Conservation (phyloP, 2,113 vertebrate species). For the Bolborhynchus lineola region DNA sequence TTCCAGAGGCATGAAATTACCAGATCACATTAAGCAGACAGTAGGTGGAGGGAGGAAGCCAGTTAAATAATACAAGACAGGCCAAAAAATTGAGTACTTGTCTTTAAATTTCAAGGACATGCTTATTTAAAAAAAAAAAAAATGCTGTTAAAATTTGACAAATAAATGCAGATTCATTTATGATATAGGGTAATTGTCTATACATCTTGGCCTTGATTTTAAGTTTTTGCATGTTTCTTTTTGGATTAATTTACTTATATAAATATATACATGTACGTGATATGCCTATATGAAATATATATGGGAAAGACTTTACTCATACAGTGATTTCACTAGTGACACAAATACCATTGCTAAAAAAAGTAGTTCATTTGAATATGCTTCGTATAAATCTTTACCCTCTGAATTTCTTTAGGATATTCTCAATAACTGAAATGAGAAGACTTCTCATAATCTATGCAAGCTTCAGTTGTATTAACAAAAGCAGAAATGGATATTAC, state of each 20-base stretch:
- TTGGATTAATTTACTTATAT: background rate
- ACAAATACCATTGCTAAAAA: background rate
- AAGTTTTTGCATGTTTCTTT: background rate
- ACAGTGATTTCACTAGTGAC: background rate
- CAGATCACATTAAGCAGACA: constrained; percentile 65
- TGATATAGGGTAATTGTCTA: background rate
- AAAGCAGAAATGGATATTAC: background rate
- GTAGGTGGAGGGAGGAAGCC: background rate
- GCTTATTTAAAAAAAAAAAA: constrained; percentile 20
- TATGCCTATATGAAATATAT: background rate
- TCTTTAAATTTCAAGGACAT: constrained; percentile 36
- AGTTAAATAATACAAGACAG: constrained; percentile 56
- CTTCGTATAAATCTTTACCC: background rate
- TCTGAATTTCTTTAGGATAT: background rate
- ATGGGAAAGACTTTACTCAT: background rate
- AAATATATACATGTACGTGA: background rate
- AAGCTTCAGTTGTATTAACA: background rate
- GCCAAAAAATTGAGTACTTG: background rate
- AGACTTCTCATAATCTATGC: background rate
- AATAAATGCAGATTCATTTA: constrained; percentile 24
- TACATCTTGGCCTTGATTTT: background rate
- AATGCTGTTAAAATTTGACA: background rate
- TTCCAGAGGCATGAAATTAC: constrained; percentile 74
- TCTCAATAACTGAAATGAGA: background rate
- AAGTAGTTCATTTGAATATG: background rate